Evolutionary conservation across 2,113 vertebrate genomes (phyloP), one percentile per base, ranked within the genome.

Genomic region (Girardinichthys multiradiatus): DNA sequence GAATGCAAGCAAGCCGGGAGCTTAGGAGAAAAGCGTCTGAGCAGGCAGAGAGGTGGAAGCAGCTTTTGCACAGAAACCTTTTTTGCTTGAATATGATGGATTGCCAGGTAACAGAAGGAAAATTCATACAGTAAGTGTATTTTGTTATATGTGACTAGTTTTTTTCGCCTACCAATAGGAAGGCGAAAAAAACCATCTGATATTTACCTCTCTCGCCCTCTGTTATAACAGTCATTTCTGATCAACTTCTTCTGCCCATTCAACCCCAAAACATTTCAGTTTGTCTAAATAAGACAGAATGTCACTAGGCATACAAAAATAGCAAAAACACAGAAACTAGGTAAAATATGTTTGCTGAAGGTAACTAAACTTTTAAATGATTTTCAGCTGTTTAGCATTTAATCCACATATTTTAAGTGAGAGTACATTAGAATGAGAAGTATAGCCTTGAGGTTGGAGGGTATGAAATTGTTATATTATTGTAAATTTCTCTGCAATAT

Each of bases 221-320:
- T 68, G 79, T 84, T 68, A 77, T 62, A 80, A 63, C 63, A 77
- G 26, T 64, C 66, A 86, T 85, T 82, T 59, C 70, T 84, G 71
- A 45, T 74, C 5, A 2, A 51, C 29, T 69, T 54, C 19, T n/a
- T n/a, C n/a, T n/a, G n/a, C n/a, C n/a, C n/a, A n/a, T n/a, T n/a
- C n/a, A n/a, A n/a, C n/a, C n/a, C n/a, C n/a, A n/a, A n/a, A n/a
- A n/a, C n/a, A n/a, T n/a, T n/a, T n/a, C n/a, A n/a, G n/a, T 1
- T 12, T 2, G 73, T 62, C 19, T 27, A 66, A 62, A n/a, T n/a
- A n/a, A n/a, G 27, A 37, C 35, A 60, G 35, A 33, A 57, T 27
- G 31, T 7, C 33, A 29, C 24, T 68, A 9, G 57, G 58, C 27
- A 58, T 2, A 51, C 7, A 51, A 51, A 26, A 4, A 30, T 42